Evolutionary conservation across 2,888 invertebrate genomes (phyloP), one percentile per base, ranked within the genome.

Genomic region (Metacarcinus magister): DNA sequence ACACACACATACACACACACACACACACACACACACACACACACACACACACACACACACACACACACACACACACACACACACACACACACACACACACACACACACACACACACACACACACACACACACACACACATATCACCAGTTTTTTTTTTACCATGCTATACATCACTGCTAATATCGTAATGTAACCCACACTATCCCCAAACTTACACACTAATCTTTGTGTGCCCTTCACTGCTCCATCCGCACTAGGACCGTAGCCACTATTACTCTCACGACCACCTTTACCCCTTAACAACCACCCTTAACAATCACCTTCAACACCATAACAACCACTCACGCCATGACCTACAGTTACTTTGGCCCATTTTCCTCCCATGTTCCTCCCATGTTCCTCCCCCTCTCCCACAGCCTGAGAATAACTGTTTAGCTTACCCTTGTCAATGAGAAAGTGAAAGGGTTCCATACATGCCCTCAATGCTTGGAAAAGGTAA

Each of bases 11-110:
- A 93, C 93, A 93, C 60, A 60, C 54, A 54, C 93, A 54, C 93
- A 93, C 93, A 93, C 93, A 54, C 67, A 67, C 93, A 93, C 93
- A 54, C 93, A 93, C 93, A 93, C 93, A 93, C 93, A 67, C 93
- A 93, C 93, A 54, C 93, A 93, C 82, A 5, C 89, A 89, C 89
- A 89, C 89, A 89, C 89, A 89, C 32, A 89, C 89, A 89, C 89
- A 89, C 89, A 89, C 89, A 89, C 89, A 89, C 89, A 43, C 90
- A 90, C 90, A 90, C 90, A 90, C 90, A 90, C 90, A 90, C 90
- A 90, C 90, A 91, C 91, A 91, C 91, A 91, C 91, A 91, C 91
- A 91, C 91, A 91, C 91, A 91, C 91, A 91, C 91, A 91, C 91
- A 44, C 91, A 91, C 44, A 67, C 67, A 67, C 67, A 67, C 67